Conservation (phyloP, 2,888 invertebrate species). For the Drosophila cyrtoloma region DNA sequence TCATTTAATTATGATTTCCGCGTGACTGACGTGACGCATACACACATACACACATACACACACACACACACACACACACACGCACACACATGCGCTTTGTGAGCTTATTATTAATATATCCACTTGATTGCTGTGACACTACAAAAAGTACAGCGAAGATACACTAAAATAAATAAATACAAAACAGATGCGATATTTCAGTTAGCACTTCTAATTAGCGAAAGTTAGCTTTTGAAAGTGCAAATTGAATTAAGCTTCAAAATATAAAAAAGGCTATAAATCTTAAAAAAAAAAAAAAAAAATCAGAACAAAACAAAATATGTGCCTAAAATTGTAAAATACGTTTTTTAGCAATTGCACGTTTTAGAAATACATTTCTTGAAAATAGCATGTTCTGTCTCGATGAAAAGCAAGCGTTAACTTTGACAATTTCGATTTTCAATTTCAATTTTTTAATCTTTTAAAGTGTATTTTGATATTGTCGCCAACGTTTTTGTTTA, state of each 20-base stretch:
- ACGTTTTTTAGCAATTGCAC: neutral
- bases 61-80: slow-evolving; percentile 14
- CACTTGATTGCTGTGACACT: slow-evolving; percentile 59
- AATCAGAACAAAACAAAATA: neutral
- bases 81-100: slow-evolving; percentile 16
- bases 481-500: no score
- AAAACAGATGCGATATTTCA: neutral
- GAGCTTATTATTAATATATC: slow-evolving; percentile 50
- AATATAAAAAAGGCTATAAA: neutral
- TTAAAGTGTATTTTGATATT: no score
- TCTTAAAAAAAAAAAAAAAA: neutral
- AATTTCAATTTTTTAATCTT: no score
- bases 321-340: neutral
- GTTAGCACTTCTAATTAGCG: neutral
- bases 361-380: neutral
- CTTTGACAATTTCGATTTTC: neutral
- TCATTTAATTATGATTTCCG: slow-evolving; percentile 77
- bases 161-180: neutral
- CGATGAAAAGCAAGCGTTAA: no score
- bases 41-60: slow-evolving; percentile 13
- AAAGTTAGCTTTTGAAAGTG: neutral
- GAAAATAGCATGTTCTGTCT: neutral
- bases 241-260: neutral
- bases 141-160: slow-evolving; percentile 33
- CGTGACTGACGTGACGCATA: slow-evolving; percentile 35